phyloP scores from a whole-genome alignment of 2,797 vertebrate species.

The Echeneis naucrates region DNA sequence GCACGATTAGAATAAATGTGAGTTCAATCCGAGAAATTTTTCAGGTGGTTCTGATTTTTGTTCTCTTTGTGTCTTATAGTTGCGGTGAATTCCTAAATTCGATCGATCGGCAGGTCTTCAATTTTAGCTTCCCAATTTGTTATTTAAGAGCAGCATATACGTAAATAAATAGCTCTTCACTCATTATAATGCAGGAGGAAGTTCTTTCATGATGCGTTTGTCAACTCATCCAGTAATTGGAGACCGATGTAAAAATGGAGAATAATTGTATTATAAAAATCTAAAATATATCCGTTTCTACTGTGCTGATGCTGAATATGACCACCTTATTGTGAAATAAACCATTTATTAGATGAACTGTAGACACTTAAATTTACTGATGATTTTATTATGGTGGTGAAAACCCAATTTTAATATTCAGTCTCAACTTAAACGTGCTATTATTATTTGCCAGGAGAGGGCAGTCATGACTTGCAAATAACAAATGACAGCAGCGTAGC shows the following conservation, averaged over 20 bases:
- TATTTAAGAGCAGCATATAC: background rate
- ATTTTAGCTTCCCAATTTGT: no score
- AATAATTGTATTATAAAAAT: background rate
- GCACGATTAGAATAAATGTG: background rate
- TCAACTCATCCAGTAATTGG: background rate
- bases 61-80: background rate
- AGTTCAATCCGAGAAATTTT: background rate
- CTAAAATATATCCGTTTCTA: background rate
- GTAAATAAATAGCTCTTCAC: background rate
- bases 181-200: background rate
- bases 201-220: background rate
- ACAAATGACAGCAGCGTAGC: background rate
- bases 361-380: background rate
- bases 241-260: no score
- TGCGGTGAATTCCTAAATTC: background rate
- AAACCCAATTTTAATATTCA: background rate
- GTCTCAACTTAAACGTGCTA: background rate
- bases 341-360: background rate
- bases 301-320: background rate
- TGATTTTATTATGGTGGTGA: background rate
- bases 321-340: background rate
- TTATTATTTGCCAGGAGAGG: conserved; percentile 50
- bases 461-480: conserved; percentile 20
- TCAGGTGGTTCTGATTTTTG: background rate
- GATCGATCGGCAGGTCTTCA: no score